Evolutionary conservation across 2,113 vertebrate species (phyloP).

Genomic region (Cephalopholis sonnerati): DNA sequence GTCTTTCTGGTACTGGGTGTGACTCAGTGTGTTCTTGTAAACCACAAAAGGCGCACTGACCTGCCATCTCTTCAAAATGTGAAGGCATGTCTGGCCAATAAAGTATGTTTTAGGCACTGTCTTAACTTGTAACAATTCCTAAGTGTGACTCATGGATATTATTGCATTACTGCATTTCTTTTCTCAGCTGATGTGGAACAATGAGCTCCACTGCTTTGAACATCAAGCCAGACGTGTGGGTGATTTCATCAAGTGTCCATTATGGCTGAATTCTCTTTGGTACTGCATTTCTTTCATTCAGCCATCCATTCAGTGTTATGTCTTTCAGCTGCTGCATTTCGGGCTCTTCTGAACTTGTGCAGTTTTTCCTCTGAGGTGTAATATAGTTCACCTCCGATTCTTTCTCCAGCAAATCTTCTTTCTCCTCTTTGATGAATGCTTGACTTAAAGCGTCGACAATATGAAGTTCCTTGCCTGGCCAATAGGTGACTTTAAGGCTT

Average conservation of each 20-base stretch:
- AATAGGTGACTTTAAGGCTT: too few species aligned
- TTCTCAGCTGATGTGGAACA: constrained; percentile 8
- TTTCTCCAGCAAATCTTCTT: constrained; percentile 4
- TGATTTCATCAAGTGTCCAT: constrained; percentile 1
- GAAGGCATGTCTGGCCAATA: not conserved
- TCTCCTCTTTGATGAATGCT: constrained; percentile 6
- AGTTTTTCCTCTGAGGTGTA: constrained; percentile 1
- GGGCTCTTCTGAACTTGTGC: not conserved
- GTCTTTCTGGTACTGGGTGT: too few species aligned
- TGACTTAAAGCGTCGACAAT: not conserved
- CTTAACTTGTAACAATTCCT: not conserved
- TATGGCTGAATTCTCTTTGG: not conserved
- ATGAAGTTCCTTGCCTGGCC: not conserved
- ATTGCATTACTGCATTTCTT: not conserved
- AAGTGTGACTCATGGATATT: not conserved
- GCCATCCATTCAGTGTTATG: not conserved
- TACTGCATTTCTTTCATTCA: not conserved
- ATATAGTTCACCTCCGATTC: not conserved
- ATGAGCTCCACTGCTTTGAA: constrained; percentile 10
- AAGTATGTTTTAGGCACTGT: not conserved
- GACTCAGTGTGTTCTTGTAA: too few species aligned
- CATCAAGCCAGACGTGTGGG: not conserved
- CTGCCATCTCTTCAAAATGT: constrained; percentile 5
- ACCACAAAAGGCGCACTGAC: not conserved
- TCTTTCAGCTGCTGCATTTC: not conserved